Conservation (phyloP, 2,113 vertebrate species). For the Pholis gunnellus region DNA sequence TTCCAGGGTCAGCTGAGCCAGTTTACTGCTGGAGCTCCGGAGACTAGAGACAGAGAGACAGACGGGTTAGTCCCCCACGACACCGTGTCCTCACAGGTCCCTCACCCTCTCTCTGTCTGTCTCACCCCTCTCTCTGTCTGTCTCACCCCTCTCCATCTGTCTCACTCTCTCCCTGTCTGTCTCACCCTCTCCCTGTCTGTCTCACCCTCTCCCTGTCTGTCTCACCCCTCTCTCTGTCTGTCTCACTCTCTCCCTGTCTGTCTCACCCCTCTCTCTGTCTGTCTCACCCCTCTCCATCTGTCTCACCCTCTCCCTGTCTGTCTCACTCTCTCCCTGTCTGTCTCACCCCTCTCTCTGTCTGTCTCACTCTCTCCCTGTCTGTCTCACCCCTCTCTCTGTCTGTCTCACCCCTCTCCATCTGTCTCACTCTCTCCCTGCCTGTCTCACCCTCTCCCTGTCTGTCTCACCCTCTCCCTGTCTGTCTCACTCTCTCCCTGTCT, state of each 20-base stretch:
- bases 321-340: slow-evolving; percentile 65
- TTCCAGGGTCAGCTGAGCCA: slow-evolving; percentile 95
- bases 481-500: too few species aligned
- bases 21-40: slow-evolving; percentile 95
- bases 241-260: background rate
- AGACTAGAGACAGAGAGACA: slow-evolving; percentile 79
- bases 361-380: background rate
- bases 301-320: background rate
- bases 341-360: background rate
- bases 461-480: slow-evolving; percentile 63
- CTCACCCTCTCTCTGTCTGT: background rate
- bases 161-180: background rate
- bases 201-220: background rate
- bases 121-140: background rate
- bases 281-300: background rate
- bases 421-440: slow-evolving; percentile 80
- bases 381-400: slow-evolving; percentile 91
- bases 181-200: background rate
- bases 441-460: background rate
- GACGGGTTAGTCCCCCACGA: too few species aligned
- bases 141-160: background rate
- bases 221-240: background rate
- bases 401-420: slow-evolving; percentile 89
- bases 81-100: background rate
- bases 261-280: background rate